A percentile compares a stretch with the other conserved stretches of the same genome.
phyloP scores from a whole-genome alignment of 2,888 invertebrate genomes.

The Eledona agricola region DNA sequence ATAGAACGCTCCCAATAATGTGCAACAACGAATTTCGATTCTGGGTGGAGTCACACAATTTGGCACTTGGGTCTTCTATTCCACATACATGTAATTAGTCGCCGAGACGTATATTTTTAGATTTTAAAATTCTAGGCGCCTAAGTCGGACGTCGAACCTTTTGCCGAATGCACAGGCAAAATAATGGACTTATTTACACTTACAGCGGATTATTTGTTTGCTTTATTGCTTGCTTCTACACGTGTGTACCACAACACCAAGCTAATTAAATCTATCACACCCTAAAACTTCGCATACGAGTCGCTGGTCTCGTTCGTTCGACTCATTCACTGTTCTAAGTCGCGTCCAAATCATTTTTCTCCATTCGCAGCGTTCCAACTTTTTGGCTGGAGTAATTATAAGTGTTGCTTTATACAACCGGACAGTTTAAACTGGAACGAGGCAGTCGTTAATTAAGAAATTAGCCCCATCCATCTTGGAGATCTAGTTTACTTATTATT shows the following conservation, averaged over 20 bases:
- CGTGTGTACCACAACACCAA: slow-evolving; percentile 26
- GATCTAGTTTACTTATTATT: slow-evolving; percentile 24
- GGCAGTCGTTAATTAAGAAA: slow-evolving; percentile 36
- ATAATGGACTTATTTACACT: slow-evolving; percentile 57
- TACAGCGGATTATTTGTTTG: slow-evolving; percentile 25
- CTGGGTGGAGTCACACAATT: slow-evolving; percentile 44
- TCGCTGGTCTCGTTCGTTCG: no score
- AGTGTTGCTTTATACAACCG: slow-evolving; percentile 32
- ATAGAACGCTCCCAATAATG: not conserved
- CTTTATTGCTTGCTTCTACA: slow-evolving; percentile 37
- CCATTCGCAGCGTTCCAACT: not conserved
- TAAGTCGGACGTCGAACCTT: slow-evolving; percentile 62
- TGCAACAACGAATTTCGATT: no score
- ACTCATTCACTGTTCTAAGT: no score
- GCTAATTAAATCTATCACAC: slow-evolving; percentile 8
- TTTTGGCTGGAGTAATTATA: slow-evolving; percentile 24
- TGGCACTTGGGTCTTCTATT: slow-evolving; percentile 60
- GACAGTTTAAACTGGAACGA: slow-evolving; percentile 35
- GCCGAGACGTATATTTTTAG: slow-evolving; percentile 62
- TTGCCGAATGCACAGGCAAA: slow-evolving; percentile 54
- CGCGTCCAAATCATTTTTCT: slow-evolving; percentile 4
- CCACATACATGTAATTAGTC: slow-evolving; percentile 61
- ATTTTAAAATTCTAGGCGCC: slow-evolving; percentile 62
- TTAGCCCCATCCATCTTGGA: slow-evolving; percentile 23
- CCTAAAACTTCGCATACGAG: no score